These are phyloP conservation scores for Orientallactaga bullata DNA, from an alignment of 2,113 vertebrate genomes.

Conservation along the genomic window DNA sequence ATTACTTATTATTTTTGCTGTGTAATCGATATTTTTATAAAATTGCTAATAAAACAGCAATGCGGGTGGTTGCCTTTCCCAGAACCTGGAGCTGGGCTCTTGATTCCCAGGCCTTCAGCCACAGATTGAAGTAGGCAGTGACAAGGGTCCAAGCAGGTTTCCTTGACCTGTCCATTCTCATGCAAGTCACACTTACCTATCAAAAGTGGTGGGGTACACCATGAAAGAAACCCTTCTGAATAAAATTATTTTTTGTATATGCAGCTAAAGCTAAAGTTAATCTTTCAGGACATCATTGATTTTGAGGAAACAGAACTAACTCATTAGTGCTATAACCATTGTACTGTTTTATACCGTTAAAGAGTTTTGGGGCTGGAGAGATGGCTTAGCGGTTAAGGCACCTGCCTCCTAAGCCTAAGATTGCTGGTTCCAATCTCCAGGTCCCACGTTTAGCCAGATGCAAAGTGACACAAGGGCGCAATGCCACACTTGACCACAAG, in stretches of 20 bases:
- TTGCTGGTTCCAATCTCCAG: too few relatives aligned
- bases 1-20: not conserved
- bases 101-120: accelerated
- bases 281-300: not conserved
- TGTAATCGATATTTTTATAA: not conserved
- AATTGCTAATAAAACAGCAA: not conserved
- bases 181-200: not conserved
- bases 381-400: too few relatives aligned
- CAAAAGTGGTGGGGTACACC: not conserved
- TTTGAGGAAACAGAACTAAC: conserved; percentile 51
- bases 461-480: too few relatives aligned
- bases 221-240: not conserved
- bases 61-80: not conserved
- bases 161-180: accelerated
- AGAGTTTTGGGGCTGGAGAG: too few relatives aligned
- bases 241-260: conserved; percentile 38
- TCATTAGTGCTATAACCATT: conserved; percentile 15
- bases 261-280: not conserved
- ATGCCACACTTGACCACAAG: too few relatives aligned
- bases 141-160: not conserved
- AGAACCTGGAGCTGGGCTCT: not conserved
- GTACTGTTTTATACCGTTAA: conserved; percentile 7
- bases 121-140: not conserved
- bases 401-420: too few relatives aligned
- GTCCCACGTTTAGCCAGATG: too few relatives aligned